Base-by-base conservation (phyloP, 1,140 invertebrate species). In the Zelostemma sp. region DNA sequence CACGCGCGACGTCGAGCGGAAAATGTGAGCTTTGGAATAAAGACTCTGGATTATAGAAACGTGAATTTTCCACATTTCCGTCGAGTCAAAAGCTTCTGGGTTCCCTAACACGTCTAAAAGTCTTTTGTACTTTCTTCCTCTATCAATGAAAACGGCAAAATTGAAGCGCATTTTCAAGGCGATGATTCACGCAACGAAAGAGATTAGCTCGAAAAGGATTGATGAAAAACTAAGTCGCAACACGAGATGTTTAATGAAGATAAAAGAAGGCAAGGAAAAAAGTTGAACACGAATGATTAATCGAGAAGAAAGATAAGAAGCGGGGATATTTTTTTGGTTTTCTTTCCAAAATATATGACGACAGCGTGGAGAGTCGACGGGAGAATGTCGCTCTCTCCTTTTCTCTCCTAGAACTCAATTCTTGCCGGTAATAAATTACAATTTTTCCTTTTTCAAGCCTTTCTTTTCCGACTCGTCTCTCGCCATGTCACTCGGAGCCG, bases 1-100 rank as follows among this genome's bases (percentile, higher is more conserved):
- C 15, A 17, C 60, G 55, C 63, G 59, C 63, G 55, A 59, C 55
- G 63, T 55, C 55, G 49, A 66, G 55, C 54, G 49, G 35, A 66
- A 54, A 66, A 50, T 48, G 33, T 25, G 55, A 40, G 49, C 21
- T n/a, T 28, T 53, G 25, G 18, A 58, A 53, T 47, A 57, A 65
- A 58, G 40, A 47, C 43, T 48, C 55, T 48, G 55, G 55, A 65
- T 3, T 8, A 3, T 51, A 53, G 51, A 58, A 59, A 41, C 33
- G 48, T 14, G 17, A 49, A 47, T 64, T 65, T 58, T 58, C 49
- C 43, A 65, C 41, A 40, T 47, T 57, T 1, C 41, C 25, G 40
- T 40, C 49, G 54, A 38, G 54, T 63, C 38, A 11, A 49, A n/a
- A 43, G 11, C 28, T 19, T 48, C 49, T 60, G 50, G 49, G 16